phyloP scores from a whole-genome alignment of 37 sponge, comb jelly and placozoan species.

The Spongilla lacustris region DNA sequence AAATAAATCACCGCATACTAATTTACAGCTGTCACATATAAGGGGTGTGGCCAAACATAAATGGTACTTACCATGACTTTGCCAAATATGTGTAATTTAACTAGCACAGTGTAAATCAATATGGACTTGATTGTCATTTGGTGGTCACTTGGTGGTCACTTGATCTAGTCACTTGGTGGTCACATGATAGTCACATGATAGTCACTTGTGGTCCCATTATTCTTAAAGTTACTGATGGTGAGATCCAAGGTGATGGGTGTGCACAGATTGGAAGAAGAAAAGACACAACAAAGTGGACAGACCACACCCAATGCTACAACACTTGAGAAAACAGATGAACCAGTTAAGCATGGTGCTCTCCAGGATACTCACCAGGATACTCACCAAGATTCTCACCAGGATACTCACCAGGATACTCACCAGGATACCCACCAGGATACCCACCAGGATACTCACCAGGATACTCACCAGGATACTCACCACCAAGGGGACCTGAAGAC shows the following conservation, averaged over 20 bases:
- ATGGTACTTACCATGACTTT: too few species aligned
- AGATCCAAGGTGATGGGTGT: neutral
- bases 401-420: neutral
- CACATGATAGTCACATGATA: too few species aligned
- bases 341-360: neutral
- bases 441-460: neutral
- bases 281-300: neutral
- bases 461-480: neutral
- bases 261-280: neutral
- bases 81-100: too few species aligned
- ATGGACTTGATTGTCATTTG: too few species aligned
- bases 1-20: too few species aligned
- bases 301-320: neutral
- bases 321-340: neutral
- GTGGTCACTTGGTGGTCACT: too few species aligned
- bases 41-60: too few species aligned
- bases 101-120: too few species aligned
- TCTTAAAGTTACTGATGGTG: neutral
- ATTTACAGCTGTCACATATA: too few species aligned
- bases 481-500: neutral
- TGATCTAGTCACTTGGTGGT: too few species aligned
- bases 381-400: neutral
- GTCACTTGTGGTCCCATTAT: too few species aligned
- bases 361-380: neutral
- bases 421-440: neutral